Evolutionary conservation across 2,113 vertebrate genomes (phyloP).

Genomic region (Campylomormyrus tamandua): DNA sequence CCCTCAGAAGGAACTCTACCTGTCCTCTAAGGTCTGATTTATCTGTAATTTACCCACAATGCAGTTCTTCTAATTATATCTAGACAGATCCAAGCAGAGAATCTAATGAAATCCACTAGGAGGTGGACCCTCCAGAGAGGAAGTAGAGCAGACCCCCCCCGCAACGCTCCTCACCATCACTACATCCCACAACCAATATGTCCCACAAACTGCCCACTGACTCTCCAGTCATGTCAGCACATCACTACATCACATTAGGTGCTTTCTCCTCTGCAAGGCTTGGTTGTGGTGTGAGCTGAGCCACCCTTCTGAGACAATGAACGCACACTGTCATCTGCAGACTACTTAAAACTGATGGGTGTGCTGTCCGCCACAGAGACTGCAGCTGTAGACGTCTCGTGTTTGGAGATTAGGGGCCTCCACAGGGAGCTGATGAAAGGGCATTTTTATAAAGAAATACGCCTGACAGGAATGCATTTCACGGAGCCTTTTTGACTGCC

Average conservation of each 20-base stretch:
- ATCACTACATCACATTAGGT: not conserved
- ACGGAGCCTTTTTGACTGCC: constrained; percentile 31
- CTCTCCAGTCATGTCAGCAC: not conserved
- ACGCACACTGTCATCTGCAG: not conserved
- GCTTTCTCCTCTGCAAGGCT: not conserved
- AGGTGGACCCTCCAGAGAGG: not conserved
- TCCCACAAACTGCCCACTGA: not conserved
- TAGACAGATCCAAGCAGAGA: not conserved
- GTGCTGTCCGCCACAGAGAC: not conserved
- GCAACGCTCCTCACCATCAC: not conserved
- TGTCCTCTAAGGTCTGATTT: not conserved
- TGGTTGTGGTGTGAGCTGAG: not conserved
- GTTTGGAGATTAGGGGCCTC: not conserved
- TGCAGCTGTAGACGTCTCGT: not conserved
- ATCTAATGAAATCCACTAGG: not conserved
- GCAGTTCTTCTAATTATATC: not conserved
- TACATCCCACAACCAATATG: not conserved
- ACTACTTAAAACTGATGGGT: not conserved
- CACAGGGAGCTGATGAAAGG: not conserved
- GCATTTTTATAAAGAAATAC: not conserved
- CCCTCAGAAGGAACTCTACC: not conserved
- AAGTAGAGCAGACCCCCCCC: not conserved
- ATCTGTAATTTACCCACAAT: not conserved
- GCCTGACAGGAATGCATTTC: not conserved
- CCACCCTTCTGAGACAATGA: not conserved